Evolutionary conservation across 1,140 invertebrate genomes (phyloP).

Genomic region (Philaenus spumarius): DNA sequence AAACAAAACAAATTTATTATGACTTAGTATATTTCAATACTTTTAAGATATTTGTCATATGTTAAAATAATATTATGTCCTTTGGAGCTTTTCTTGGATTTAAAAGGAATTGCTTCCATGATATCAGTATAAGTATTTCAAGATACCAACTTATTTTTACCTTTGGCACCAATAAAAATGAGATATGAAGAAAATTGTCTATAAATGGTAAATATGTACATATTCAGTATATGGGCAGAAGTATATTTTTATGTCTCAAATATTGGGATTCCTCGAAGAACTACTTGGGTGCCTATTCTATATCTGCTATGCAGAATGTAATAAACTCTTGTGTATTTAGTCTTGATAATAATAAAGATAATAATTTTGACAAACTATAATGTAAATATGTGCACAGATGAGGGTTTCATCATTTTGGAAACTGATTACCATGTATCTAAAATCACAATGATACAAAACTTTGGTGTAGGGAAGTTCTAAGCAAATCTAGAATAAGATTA

Average conservation of each 20-base stretch:
- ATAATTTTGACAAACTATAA: conserved; percentile 13
- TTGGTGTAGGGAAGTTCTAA: no score
- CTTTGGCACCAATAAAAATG: no score
- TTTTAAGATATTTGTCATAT: no score
- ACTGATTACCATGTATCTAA: no score
- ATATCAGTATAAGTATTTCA: no score
- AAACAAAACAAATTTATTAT: not conserved
- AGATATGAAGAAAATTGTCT: not conserved
- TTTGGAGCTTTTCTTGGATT: no score
- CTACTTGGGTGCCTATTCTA: conserved; percentile 16
- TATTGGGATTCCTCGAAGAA: not conserved
- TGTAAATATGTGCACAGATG: conserved; percentile 8
- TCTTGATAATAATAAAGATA: conserved; percentile 17
- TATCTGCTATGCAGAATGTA: conserved; percentile 12
- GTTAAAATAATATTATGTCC: no score
- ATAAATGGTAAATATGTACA: not conserved
- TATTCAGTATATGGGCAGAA: not conserved
- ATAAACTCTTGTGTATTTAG: conserved; percentile 8
- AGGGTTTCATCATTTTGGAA: not conserved
- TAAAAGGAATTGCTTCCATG: no score
- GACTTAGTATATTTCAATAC: not conserved
- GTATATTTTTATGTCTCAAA: not conserved
- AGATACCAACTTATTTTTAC: no score
- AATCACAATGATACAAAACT: no score
- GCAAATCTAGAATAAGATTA: no score